A percentile compares a stretch with the other conserved stretches of the same genome.
These are phyloP conservation scores for Plagiodera versicolora DNA, from an alignment of 2,888 invertebrate species.

Conservation along the genomic window DNA sequence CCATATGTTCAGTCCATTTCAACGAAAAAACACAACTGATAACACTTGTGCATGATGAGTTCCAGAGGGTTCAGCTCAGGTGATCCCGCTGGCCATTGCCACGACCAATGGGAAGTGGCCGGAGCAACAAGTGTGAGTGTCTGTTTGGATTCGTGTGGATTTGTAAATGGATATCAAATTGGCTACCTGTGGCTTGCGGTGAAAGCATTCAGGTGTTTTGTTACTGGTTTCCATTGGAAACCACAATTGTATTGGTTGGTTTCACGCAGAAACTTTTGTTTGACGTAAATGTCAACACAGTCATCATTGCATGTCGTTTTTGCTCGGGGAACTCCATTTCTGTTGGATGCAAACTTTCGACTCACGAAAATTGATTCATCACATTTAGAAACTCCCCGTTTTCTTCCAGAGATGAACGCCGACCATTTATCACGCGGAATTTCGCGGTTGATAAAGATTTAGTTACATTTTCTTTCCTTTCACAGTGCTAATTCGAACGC, in stretches of 20 bases:
- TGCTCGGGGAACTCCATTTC: background rate
- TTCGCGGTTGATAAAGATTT: conserved; percentile 56
- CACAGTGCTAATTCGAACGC: conserved; percentile 49
- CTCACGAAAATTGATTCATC: conserved; percentile 39
- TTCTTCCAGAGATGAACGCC: conserved; percentile 50
- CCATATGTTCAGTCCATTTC: conserved; percentile 47
- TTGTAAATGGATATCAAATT: conserved; percentile 40
- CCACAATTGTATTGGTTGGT: conserved; percentile 8
- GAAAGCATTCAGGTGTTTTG: conserved; percentile 23
- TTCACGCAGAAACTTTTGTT: background rate
- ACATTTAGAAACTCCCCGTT: conserved; percentile 47
- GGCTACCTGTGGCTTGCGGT: conserved; percentile 42
- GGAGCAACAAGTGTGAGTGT: conserved; percentile 41
- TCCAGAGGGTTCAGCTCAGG: too few relatives aligned
- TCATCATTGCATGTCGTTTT: too few relatives aligned
- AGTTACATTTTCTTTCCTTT: conserved; percentile 51
- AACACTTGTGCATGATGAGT: conserved; percentile 6
- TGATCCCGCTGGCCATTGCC: background rate
- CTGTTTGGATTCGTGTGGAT: conserved; percentile 39
- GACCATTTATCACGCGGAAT: conserved; percentile 52
- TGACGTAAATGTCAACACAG: too few relatives aligned
- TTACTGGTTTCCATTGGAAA: conserved; percentile 5
- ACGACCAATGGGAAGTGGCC: background rate
- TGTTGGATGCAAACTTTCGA: conserved; percentile 42
- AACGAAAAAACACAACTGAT: conserved; percentile 42